phyloP scores from a whole-genome alignment of 2,113 vertebrate species.

The Caretta caretta region DNA sequence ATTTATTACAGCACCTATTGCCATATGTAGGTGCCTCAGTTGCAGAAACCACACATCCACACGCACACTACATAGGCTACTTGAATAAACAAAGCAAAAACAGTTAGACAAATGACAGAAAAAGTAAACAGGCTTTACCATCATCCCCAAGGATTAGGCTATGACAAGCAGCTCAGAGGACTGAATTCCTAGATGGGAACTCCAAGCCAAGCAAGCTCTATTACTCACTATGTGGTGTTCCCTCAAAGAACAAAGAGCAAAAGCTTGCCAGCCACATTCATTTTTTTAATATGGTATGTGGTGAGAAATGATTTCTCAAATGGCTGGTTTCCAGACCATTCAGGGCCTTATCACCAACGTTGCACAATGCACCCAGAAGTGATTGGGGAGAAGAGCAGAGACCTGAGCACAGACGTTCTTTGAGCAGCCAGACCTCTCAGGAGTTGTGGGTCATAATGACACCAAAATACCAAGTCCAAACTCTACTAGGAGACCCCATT shows the following conservation, averaged over 20 bases:
- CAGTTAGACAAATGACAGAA: neutral
- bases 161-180: neutral
- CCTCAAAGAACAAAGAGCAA: neutral
- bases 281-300: neutral
- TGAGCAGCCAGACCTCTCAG: neutral
- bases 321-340: neutral
- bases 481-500: neutral
- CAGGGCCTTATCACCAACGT: neutral
- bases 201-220: neutral
- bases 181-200: neutral
- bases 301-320: neutral
- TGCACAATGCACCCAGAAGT: neutral
- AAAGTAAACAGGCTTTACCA: neutral
- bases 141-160: neutral
- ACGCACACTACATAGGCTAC: neutral
- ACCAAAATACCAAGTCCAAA: neutral
- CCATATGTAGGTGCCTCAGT: neutral
- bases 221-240: neutral
- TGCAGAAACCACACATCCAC: neutral
- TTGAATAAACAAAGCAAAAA: neutral
- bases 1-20: neutral
- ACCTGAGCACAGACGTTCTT: neutral
- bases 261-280: neutral
- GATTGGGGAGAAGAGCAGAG: neutral
- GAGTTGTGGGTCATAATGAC: neutral